These are phyloP conservation scores for Montipora sp. DNA, from an alignment of 64 coral and sea anemone species.

Conservation along the genomic window DNA sequence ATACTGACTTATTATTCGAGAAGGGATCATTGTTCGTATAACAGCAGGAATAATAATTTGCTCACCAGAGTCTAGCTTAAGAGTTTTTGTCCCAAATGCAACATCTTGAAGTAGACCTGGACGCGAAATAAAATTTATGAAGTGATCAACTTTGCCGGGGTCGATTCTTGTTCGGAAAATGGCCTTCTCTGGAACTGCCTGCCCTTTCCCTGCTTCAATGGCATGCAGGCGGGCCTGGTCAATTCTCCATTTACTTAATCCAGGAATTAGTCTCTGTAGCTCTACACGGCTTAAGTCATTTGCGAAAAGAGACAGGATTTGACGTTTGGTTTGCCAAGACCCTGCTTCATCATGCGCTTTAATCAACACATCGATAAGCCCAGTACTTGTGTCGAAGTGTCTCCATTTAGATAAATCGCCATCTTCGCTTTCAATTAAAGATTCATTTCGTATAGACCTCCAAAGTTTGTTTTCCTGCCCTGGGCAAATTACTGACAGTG, in stretches of 20 bases:
- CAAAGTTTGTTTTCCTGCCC: not conserved
- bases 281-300: not conserved
- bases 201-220: not conserved
- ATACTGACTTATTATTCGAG: not conserved
- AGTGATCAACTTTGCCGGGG: not conserved
- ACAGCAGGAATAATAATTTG: constrained; percentile 23
- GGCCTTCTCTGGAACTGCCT: not conserved
- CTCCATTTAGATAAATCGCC: too few relatives aligned
- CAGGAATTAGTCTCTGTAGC: not conserved
- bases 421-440: too few relatives aligned
- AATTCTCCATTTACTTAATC: not conserved
- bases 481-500: not conserved
- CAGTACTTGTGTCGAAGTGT: not conserved
- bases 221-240: not conserved
- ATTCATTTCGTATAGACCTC: not conserved
- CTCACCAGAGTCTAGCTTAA: not conserved
- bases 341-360: too few relatives aligned
- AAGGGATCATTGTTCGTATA: constrained; percentile 42
- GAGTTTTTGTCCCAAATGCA: not conserved
- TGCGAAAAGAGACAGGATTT: not conserved
- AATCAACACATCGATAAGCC: too few relatives aligned
- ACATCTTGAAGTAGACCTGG: not conserved
- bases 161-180: not conserved
- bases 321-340: too few relatives aligned
- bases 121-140: not conserved